Base-by-base conservation (phyloP, 2,113 vertebrate genomes). In the Eublepharis macularius region DNA sequence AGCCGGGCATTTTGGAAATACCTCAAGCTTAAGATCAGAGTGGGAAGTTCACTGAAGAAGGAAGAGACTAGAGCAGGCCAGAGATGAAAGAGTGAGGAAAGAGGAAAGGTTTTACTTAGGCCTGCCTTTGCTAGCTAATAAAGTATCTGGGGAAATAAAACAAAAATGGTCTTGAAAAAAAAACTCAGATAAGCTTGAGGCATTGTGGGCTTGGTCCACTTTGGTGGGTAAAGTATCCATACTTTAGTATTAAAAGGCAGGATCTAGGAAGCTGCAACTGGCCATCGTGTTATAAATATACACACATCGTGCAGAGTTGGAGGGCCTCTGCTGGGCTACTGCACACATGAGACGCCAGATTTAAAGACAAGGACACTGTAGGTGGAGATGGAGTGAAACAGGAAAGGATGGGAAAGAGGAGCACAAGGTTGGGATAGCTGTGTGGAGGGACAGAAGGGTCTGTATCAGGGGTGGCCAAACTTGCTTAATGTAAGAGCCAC, bases 401-500 rank as follows among this genome's bases (percentile, higher is more conserved):
- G 24, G 34, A 36, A 63, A 24, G 41, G 5, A 12, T 1, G 0
- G 41, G 16, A 7, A 47, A 26, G 3, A 24, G 11, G n/a, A 74
- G 45, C 29, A 1, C 66, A 9, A 72, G 21, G 0, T 76, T 0
- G 0, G 34, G 32, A 34, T 36, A n/a, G 26, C 26, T 47, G 5
- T 75, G 43, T 24, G 12, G 1, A 47, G 73, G 73, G 29, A 32
- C 4, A 65, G 26, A 80, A 66, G 26, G 57, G 60, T n/a, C n/a
- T n/a, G n/a, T n/a, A n/a, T n/a, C n/a, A n/a, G n/a, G n/a, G n/a
- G n/a, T n/a, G n/a, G n/a, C n/a, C n/a, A n/a, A n/a, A n/a, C n/a
- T n/a, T n/a, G n/a, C n/a, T n/a, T n/a, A n/a, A n/a, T n/a, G n/a
- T n/a, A n/a, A n/a, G n/a, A n/a, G n/a, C n/a, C n/a, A n/a, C n/a